phyloP scores from a whole-genome alignment of 2,113 vertebrate genomes.

The Apodemus sylvaticus region DNA sequence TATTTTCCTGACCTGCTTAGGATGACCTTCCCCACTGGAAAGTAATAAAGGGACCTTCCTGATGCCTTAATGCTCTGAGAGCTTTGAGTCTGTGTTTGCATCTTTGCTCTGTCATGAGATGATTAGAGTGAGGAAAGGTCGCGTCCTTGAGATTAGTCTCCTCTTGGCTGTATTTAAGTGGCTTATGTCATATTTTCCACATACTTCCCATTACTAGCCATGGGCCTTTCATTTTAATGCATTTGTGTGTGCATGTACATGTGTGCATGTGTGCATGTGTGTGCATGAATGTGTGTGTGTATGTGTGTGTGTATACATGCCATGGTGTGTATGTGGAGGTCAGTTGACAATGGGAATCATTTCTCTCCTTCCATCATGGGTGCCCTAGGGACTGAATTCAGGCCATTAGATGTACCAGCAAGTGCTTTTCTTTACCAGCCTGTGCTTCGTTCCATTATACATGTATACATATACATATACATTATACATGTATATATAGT shows the following conservation, averaged over 20 bases:
- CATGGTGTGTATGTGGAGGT: background rate
- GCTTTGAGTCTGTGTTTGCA: background rate
- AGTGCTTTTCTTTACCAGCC: no score
- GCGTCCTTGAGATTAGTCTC: constrained; percentile 1
- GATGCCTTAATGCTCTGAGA: no score
- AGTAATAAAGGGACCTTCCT: no score
- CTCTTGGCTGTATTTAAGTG: background rate
- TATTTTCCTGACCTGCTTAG: no score
- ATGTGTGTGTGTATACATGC: background rate
- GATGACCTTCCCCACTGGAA: no score
- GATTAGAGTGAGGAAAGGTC: background rate
- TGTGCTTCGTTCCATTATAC: background rate
- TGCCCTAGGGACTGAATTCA: background rate
- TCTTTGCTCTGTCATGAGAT: constrained; percentile 24
- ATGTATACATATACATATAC: no score
- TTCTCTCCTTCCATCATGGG: background rate
- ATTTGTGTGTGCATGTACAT: no score
- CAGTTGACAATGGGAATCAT: background rate
- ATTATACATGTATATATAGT: background rate
- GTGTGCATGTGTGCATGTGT: background rate
- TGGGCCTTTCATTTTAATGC: no score
- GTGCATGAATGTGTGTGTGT: background rate
- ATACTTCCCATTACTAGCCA: background rate
- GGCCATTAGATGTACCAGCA: background rate
- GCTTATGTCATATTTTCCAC: background rate